Evolutionary conservation across 2,797 vertebrate species (phyloP), one percentile per base, ranked within the genome.

Genomic region (Centroberyx gerrardi): DNA sequence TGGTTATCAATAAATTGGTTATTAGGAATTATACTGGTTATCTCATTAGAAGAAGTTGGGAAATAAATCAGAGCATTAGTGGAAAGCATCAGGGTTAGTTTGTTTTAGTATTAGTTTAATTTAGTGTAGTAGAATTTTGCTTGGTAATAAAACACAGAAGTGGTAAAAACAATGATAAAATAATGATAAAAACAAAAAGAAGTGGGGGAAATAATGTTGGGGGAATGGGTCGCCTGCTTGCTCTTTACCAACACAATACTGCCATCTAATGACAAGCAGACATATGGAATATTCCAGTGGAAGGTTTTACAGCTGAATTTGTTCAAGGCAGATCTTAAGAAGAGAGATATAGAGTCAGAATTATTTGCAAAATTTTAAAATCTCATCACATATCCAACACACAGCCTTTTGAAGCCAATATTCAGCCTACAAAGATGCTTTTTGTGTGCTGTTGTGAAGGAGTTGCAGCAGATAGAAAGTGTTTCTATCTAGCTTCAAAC

Each of bases 181-280:
- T 27, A 28, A 52, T 22, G n/a, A 62, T 17, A 54, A 77, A 54
- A 28, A 51, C 5, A 29, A 0, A 42, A 40, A 14, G 15, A 58
- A 17, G 44, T 48, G 44, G 44, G 15, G 42, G 44, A 6, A 14
- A 44, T 14, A 12, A 8, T 14, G 5, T 18, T 22, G 28, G 10
- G 10, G 53, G 27, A 12, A 29, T 5, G 4, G 31, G 31, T 18
- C 4, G 14, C 3, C n/a, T 66, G 5, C 22, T 6, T 65, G 33
- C 40, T 40, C 15, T 82, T 92, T 81, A 72, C 58, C 31, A 75
- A 89, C 74, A 84, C 90, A 93, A 91, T 85, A 94, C 90, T 95
- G 94, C 93, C 95, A 93, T 91, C 94, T 95, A 92, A 72, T 87
- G 95, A 67, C 75, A 27, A 10, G 59, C 2, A 59, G 0, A 6